Conservation (phyloP, 2,113 vertebrate genomes). For the Syrrhaptes paradoxus region DNA sequence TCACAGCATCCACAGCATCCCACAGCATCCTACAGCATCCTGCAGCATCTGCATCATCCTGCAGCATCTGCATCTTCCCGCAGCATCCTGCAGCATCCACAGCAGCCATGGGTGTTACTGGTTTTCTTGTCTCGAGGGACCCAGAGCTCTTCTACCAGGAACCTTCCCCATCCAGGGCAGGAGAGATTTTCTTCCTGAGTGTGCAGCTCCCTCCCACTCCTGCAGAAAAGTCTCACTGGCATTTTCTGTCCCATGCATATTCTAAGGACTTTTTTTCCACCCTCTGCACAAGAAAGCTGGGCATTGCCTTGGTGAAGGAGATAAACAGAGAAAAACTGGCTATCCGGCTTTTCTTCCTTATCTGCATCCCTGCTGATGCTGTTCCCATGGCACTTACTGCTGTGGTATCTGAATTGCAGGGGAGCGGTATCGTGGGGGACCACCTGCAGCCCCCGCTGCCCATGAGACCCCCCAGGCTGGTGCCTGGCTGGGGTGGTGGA, state of each 20-base stretch:
- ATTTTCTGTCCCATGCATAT: neutral
- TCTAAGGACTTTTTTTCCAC: neutral
- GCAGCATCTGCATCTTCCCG: neutral
- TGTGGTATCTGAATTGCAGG: fast-evolving
- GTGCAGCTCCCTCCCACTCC: neutral
- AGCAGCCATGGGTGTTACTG: fast-evolving
- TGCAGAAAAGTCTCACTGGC: neutral
- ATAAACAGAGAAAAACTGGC: neutral
- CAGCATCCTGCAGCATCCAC: no score
- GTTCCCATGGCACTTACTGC: fast-evolving
- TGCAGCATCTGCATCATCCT: no score
- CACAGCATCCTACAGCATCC: no score
- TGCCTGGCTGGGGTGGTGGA: neutral
- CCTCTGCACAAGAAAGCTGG: no score
- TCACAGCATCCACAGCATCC: no score
- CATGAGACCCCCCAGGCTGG: fast-evolving
- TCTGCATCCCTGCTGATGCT: neutral
- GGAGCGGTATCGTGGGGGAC: fast-evolving
- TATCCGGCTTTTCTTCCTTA: neutral
- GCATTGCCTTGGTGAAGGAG: neutral
- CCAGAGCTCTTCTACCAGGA: neutral
- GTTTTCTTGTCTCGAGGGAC: neutral
- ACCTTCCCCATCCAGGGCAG: neutral
- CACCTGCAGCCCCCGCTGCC: neutral
- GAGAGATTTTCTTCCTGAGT: fast-evolving